These are phyloP conservation scores for Gallinago media DNA, from an alignment of 2,113 vertebrate species.

Conservation along the genomic window DNA sequence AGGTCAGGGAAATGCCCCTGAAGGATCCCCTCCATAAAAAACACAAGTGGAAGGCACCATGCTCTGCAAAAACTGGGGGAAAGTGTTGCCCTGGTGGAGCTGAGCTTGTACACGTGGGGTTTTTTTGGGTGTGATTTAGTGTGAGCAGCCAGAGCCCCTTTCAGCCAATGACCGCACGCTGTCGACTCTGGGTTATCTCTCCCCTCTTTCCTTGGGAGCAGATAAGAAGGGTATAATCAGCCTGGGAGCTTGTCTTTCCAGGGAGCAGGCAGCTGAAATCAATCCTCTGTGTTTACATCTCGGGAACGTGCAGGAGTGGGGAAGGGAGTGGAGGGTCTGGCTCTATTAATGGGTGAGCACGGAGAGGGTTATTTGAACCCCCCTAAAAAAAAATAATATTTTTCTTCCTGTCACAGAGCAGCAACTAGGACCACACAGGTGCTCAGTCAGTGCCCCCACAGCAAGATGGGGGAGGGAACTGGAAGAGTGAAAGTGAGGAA, in stretches of 20 bases:
- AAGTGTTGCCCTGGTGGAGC: neutral
- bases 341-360: neutral
- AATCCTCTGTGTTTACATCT: constrained; percentile 1
- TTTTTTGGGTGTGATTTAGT: neutral
- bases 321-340: neutral
- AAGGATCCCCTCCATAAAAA: neutral
- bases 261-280: constrained; percentile 28
- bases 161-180: neutral
- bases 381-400: neutral
- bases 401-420: neutral
- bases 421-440: neutral
- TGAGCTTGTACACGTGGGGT: fast-evolving
- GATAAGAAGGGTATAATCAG: constrained; percentile 46
- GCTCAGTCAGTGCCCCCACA: neutral
- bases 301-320: fast-evolving
- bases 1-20: neutral
- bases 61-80: neutral
- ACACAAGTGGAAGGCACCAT: fast-evolving
- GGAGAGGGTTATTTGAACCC: neutral
- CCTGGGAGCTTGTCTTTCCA: constrained; percentile 25
- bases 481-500: neutral
- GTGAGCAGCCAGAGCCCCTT: neutral
- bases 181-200: constrained; percentile 37
- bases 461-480: neutral
- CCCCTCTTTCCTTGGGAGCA: neutral